Conservation (phyloP, 1,140 invertebrate genomes). For the Pemphigus obesinymphae region DNA sequence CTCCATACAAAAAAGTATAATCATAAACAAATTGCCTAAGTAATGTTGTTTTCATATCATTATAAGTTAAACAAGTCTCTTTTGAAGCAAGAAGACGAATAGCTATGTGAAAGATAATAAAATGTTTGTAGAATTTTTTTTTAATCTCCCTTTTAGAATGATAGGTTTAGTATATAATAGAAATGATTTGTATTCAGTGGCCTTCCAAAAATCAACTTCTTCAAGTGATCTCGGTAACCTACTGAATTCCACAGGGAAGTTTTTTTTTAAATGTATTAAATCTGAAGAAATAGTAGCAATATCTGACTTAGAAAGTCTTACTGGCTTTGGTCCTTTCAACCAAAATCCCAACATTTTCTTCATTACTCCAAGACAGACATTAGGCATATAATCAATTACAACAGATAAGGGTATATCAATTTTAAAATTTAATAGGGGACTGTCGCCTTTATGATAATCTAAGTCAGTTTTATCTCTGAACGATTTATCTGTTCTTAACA, state of each 20-base stretch:
- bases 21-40: background rate
- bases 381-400: background rate
- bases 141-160: background rate
- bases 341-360: background rate
- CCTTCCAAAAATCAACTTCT: background rate
- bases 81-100: background rate
- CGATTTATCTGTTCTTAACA: background rate
- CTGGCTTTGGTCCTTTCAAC: background rate
- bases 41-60: background rate
- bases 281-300: background rate
- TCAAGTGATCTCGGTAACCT: background rate
- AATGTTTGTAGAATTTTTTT: background rate
- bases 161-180: background rate
- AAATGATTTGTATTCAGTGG: background rate
- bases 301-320: background rate
- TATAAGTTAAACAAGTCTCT: background rate
- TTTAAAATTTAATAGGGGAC: background rate
- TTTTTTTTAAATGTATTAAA: background rate
- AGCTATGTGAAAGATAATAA: background rate
- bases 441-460: background rate
- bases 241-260: background rate
- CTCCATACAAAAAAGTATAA: background rate
- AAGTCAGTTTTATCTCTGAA: background rate
- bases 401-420: background rate
- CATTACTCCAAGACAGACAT: background rate